These are phyloP conservation scores for Graphium colonna DNA, from an alignment of 2,888 invertebrate genomes.

Conservation along the genomic window DNA sequence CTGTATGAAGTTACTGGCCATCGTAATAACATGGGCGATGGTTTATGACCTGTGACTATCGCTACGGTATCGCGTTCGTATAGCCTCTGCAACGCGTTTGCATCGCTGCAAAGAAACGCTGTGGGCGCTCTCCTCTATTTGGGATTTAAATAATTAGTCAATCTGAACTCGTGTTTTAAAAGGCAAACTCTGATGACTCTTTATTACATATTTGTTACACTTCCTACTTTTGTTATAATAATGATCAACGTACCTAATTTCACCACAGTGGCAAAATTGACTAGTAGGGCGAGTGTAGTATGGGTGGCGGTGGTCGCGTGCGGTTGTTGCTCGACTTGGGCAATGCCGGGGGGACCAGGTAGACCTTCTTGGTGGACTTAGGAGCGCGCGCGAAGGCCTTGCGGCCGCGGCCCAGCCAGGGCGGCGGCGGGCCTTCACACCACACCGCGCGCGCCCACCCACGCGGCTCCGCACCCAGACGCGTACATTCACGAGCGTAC, in stretches of 20 bases:
- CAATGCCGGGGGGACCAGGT: conserved; percentile 50
- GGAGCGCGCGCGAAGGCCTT: conserved; percentile 35
- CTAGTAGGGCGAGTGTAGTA: conserved; percentile 67
- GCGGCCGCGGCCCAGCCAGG: conserved; percentile 55
- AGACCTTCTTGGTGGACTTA: conserved; percentile 35
- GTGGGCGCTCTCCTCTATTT: too few species aligned
- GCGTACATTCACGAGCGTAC: conserved; percentile 92
- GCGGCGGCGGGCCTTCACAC: conserved; percentile 77
- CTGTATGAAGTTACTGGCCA: too few species aligned
- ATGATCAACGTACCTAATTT: conserved; percentile 52
- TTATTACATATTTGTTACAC: background rate
- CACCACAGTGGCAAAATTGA: conserved; percentile 69
- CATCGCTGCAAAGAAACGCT: too few species aligned
- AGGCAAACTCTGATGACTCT: too few species aligned
- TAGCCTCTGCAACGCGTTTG: too few species aligned
- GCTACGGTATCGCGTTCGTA: too few species aligned
- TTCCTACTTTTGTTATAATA: background rate
- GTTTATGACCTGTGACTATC: too few species aligned
- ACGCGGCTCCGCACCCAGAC: conserved; percentile 85
- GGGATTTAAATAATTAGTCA: too few species aligned
- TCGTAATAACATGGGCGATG: too few species aligned
- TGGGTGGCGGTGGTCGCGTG: conserved; percentile 68
- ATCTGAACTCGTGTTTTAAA: too few species aligned
- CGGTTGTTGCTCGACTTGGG: conserved; percentile 56
- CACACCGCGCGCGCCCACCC: conserved; percentile 86